Conservation (phyloP, 2,797 vertebrate genomes). For the Hippopotamyrus pictus region DNA sequence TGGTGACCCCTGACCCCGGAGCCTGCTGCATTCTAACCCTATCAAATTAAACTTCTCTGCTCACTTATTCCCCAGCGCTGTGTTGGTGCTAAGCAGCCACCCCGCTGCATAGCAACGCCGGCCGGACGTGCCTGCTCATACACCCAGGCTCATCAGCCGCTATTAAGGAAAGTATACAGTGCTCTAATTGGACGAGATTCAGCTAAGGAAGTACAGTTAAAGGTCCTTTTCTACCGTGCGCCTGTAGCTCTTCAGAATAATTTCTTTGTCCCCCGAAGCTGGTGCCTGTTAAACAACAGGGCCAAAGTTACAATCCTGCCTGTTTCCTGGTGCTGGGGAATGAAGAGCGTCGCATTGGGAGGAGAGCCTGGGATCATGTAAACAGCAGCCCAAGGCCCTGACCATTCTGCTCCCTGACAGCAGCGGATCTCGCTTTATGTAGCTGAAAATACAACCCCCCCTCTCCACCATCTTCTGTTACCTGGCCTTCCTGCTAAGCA, state of each 20-base stretch:
- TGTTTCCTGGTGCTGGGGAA: neutral
- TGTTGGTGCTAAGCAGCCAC: conserved; percentile 91
- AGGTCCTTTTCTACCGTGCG: conserved; percentile 93
- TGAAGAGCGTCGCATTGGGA: conserved; percentile 45
- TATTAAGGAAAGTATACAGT: conserved; percentile 99
- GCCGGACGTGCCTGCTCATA: conserved; percentile 93
- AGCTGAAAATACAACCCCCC: conserved; percentile 4
- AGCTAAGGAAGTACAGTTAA: conserved; percentile 97
- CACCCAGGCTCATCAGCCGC: conserved; percentile 93
- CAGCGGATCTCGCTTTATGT: conserved; percentile 18
- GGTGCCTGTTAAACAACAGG: conserved; percentile 86
- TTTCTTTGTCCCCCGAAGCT: conserved; percentile 70
- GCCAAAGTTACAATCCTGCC: conserved; percentile 67
- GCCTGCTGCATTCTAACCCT: conserved; percentile 99
- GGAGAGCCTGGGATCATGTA: conserved; percentile 60
- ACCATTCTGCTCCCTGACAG: conserved; percentile 53
- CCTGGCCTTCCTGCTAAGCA: conserved; percentile 54
- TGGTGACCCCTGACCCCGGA: conserved; percentile 86
- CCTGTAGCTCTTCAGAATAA: conserved; percentile 83
- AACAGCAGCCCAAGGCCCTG: conserved; percentile 58
- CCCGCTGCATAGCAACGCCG: conserved; percentile 96
- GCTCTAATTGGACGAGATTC: conserved; percentile 99
- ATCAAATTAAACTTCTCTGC: conserved; percentile 99
- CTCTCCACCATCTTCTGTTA: conserved; percentile 33
- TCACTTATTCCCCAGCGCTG: conserved; percentile 99